Evolutionary conservation across 2,113 vertebrate species (phyloP).

Genomic region (Poicephalus meyeri): DNA sequence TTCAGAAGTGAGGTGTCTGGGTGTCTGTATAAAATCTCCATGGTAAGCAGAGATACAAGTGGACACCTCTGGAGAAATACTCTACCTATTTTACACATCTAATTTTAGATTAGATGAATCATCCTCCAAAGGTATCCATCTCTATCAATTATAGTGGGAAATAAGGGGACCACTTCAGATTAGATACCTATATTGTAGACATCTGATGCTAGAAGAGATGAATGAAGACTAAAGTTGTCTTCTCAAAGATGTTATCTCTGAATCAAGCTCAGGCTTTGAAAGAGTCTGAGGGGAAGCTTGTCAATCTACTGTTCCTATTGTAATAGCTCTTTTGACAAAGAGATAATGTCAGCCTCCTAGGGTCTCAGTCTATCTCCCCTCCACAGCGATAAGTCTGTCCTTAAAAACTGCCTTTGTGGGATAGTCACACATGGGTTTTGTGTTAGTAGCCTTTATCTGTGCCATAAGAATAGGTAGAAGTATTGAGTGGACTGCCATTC

Average conservation of each 20-base stretch:
- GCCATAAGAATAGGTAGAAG: neutral
- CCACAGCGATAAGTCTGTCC: neutral
- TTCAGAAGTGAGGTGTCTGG: neutral
- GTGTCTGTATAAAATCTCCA: neutral
- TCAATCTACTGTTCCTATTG: neutral
- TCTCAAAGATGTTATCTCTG: neutral
- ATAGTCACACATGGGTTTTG: neutral
- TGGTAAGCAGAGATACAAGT: neutral
- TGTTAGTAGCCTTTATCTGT: neutral
- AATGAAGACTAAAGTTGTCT: neutral
- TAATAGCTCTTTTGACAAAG: neutral
- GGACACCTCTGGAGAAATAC: neutral
- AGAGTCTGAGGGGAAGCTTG: neutral
- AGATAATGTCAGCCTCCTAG: neutral
- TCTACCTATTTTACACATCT: neutral
- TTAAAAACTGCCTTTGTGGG: neutral
- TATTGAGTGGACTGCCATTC: neutral
- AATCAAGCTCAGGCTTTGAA: neutral
- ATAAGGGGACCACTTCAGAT: neutral
- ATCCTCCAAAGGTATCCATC: neutral
- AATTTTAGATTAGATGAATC: neutral
- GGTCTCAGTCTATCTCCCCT: neutral
- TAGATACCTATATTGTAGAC: neutral
- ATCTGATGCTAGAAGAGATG: neutral
- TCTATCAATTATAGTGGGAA: neutral